These are phyloP conservation scores for Biston betularia DNA, from an alignment of 2,888 invertebrate genomes.

Conservation along the genomic window DNA sequence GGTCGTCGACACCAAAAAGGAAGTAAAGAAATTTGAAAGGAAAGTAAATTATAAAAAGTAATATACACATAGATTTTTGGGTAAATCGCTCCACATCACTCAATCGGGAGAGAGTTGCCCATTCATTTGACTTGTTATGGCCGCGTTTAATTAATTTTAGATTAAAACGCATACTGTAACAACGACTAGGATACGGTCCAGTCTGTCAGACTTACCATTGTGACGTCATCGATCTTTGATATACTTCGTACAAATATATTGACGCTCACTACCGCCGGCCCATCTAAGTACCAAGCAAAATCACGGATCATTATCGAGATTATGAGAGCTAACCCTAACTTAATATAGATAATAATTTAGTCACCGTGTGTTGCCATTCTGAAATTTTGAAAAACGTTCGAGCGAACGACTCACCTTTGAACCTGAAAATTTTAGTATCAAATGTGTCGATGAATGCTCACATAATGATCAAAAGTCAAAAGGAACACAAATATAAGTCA, in stretches of 20 bases:
- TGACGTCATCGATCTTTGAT: conserved; percentile 99
- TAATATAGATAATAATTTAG: conserved; percentile 49
- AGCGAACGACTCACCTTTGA: conserved; percentile 60
- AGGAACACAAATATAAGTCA: conserved; percentile 52
- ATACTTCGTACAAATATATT: conserved; percentile 99
- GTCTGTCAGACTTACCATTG: conserved; percentile 95
- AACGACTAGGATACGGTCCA: conserved; percentile 74
- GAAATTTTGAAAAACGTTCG: conserved; percentile 41
- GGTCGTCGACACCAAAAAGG: conserved; percentile 83
- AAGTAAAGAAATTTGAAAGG: conserved; percentile 56
- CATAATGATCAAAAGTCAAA: conserved; percentile 50
- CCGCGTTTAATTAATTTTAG: conserved; percentile 53
- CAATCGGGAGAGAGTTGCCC: conserved; percentile 77
- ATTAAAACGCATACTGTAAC: conserved; percentile 66
- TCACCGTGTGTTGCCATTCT: conserved; percentile 39
- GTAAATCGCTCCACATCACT: conserved; percentile 73
- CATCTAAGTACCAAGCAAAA: conserved; percentile 90
- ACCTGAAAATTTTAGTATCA: conserved; percentile 56
- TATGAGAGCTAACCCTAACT: conserved; percentile 59
- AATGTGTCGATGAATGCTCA: conserved; percentile 41
- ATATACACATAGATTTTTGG: conserved; percentile 63
- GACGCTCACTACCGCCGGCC: conserved; percentile 98
- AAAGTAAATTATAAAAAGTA: conserved; percentile 65
- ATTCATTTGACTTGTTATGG: conserved; percentile 84
- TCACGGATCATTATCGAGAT: conserved; percentile 71